A percentile compares a stretch with the other conserved stretches of the same genome.
Evolutionary conservation across 2,113 vertebrate genomes (phyloP).

Genomic region (Narcine bancroftii): DNA sequence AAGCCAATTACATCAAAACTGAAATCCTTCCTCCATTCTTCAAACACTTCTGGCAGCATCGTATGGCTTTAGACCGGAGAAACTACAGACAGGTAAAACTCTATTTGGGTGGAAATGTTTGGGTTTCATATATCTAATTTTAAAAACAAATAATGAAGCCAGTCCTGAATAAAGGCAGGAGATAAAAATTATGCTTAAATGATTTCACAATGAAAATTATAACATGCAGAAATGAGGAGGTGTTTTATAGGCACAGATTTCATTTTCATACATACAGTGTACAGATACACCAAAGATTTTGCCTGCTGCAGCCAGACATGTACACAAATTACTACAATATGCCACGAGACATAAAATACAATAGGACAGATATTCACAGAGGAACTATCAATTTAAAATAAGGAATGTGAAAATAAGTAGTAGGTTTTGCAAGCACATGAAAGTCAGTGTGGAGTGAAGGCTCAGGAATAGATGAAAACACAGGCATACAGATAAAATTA

Average conservation of each 20-base stretch:
- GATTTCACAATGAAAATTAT: not conserved
- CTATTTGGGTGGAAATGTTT: not conserved
- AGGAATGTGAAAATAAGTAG: not conserved
- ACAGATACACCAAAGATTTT: no score
- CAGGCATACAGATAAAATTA: not conserved
- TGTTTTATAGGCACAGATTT: no score
- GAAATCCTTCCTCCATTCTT: constrained; percentile 98
- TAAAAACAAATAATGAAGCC: not conserved
- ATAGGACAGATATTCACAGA: not conserved
- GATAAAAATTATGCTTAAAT: not conserved
- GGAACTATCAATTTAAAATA: not conserved
- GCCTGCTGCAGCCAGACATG: no score
- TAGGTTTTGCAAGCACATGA: not conserved
- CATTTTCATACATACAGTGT: no score
- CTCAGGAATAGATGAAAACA: not conserved
- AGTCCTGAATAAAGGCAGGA: not conserved
- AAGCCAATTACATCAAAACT: constrained; percentile 98
- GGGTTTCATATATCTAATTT: not conserved
- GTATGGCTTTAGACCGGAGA: constrained; percentile 94
- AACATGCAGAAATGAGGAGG: no score
- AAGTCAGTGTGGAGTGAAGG: not conserved
- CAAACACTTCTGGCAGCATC: constrained; percentile 98
- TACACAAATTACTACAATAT: no score
- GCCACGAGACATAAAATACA: not conserved
- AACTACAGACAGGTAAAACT: constrained; percentile 90